Base-by-base conservation (phyloP, 2,113 vertebrate species). In the Cololabis saira region DNA sequence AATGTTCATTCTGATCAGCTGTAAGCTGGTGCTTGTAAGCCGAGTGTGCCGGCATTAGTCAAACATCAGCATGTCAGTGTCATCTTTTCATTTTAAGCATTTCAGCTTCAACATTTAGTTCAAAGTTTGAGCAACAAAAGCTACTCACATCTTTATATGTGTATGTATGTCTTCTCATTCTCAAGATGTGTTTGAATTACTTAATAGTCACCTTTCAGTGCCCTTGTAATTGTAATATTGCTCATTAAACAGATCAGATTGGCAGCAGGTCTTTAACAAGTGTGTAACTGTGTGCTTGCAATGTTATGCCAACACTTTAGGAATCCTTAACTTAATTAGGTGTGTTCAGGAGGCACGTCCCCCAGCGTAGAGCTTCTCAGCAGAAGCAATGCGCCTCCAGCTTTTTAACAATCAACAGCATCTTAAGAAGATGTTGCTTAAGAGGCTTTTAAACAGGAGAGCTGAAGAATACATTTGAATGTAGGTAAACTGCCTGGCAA, bases 401-500 rank as follows among this genome's bases (percentile, higher is more conserved):
- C 61, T 54, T 64, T 63, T 77, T 79, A 80, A 51, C 74, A 76
- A 63, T 73, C 81, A 80, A 76, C 62, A 47, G 45, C 63, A 64
- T 54, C 72, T 87, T 85, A 86, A 74, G 81, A 30, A 83, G 84
- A 82, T 41, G 69, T 65, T 16, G n/a, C 57, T 62, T 90, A 91
- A 91, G 85, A 92, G 81, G 89, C 78, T 91, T 92, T 90, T 54
- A 78, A 81, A 80, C 74, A 83, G 81, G 72, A 74, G 82, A 80
- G 84, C 83, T 85, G 81, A 83, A 72, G 82, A 86, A 87, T 78
- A 82, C 76, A 76, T 87, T 54, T 65, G 70, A 80, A 80, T 69
- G 58, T 61, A 37, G 24, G 13, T 74, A 90, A 86, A 85, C 86
- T 90, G 89, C 87, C 89, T 89, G 83, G 89, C 86, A 91, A 91